Conservation (phyloP, 1,140 invertebrate genomes). For the Zaprionus davidi region DNA sequence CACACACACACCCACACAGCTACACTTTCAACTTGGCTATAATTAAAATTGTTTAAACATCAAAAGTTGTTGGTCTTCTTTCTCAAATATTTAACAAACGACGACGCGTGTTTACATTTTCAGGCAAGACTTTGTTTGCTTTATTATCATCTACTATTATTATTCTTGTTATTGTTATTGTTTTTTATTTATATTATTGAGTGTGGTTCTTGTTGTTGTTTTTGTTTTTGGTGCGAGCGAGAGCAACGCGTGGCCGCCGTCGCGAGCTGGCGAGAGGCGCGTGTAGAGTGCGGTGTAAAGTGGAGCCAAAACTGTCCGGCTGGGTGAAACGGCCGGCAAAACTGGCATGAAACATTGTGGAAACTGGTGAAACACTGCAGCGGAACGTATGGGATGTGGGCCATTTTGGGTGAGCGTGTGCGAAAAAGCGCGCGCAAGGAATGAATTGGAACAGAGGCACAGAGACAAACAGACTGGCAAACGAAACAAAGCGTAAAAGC, state of each 20-base stretch:
- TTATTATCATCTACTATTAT: slow-evolving; percentile 10
- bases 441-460: slow-evolving; percentile 23
- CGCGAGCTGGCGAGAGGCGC: slow-evolving; percentile 39
- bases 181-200: slow-evolving; percentile 39
- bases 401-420: not conserved
- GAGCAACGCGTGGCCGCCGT: slow-evolving; percentile 41
- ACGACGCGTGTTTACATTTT: slow-evolving; percentile 32
- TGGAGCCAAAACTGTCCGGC: slow-evolving; percentile 39
- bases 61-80: not conserved
- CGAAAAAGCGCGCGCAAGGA: slow-evolving; percentile 27
- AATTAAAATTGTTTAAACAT: slow-evolving; percentile 30
- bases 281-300: slow-evolving; percentile 40
- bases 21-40: slow-evolving; percentile 55
- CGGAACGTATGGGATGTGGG: not conserved
- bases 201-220: not conserved
- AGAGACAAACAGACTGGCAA: slow-evolving; percentile 31
- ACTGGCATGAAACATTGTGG: slow-evolving; percentile 6
- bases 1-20: slow-evolving; percentile 24
- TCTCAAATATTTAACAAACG: slow-evolving; percentile 34
- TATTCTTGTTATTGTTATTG: slow-evolving; percentile 2
- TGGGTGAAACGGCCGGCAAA: slow-evolving; percentile 32
- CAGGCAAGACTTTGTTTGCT: not conserved
- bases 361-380: not conserved
- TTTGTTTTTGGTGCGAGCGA: slow-evolving; percentile 26
- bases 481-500: slow-evolving; percentile 14